Percentiles rank a stretch among this genome's conserved stretches.
Conservation (phyloP, 2,797 vertebrate species). For the Alcedo atthis region DNA sequence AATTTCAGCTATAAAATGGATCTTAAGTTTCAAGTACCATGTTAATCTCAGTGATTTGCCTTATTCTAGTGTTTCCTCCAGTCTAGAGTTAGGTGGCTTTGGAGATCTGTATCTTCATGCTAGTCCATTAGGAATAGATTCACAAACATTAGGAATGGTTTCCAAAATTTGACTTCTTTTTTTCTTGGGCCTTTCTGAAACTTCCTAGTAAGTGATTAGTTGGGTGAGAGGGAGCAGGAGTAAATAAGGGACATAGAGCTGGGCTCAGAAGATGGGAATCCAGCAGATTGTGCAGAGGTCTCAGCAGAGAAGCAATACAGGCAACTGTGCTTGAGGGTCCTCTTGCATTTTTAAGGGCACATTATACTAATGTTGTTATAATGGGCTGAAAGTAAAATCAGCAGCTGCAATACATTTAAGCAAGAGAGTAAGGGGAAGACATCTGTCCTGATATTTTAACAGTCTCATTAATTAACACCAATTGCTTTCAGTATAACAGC, state of each 20-base stretch:
- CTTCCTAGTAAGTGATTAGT: neutral
- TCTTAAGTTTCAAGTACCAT: neutral
- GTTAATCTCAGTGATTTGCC: neutral
- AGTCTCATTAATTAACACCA: accelerated
- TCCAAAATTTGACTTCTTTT: neutral
- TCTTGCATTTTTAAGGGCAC: neutral
- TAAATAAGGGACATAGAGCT: neutral
- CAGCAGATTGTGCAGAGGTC: neutral
- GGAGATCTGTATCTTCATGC: neutral
- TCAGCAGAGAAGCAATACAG: neutral
- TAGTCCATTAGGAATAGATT: neutral
- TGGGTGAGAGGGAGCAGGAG: neutral
- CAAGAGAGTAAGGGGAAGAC: neutral
- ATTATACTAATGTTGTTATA: neutral
- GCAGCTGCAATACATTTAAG: neutral
- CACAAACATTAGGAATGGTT: neutral
- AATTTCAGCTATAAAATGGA: neutral
- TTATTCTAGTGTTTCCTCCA: neutral
- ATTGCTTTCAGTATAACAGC: neutral
- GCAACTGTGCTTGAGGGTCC: neutral
- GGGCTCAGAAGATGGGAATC: neutral
- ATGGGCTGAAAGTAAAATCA: neutral
- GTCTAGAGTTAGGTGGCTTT: neutral
- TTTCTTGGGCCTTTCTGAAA: neutral
- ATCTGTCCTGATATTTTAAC: neutral